Evolutionary conservation across 92 coral and sea anemone genomes (phyloP).

Genomic region (Hydrozoanthus gracilis): DNA sequence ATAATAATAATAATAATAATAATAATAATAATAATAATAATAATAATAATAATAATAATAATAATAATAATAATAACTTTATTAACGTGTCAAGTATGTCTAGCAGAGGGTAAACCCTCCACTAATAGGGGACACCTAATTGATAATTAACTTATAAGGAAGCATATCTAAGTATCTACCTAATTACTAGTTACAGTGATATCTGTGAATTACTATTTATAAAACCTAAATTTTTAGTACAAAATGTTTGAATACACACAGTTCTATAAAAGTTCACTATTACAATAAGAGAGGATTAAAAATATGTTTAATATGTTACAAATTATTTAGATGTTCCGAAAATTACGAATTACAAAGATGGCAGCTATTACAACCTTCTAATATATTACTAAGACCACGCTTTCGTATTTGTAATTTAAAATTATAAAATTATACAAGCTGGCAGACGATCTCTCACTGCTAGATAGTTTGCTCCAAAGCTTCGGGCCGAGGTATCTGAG

Average conservation of each 20-base stretch:
- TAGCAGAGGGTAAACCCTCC: slow-evolving; percentile 16
- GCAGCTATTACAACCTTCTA: not conserved
- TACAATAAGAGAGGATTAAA: not conserved
- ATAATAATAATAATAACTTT: too few relatives aligned
- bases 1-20: too few relatives aligned
- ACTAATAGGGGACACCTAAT: slow-evolving; percentile 26
- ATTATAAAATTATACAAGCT: not conserved
- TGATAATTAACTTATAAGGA: slow-evolving; percentile 12
- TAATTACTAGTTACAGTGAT: slow-evolving; percentile 18
- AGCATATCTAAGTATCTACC: slow-evolving; percentile 26
- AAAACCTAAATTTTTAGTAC: slow-evolving; percentile 5
- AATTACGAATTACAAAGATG: not conserved
- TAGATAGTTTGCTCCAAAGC: not conserved
- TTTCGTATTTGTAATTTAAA: slow-evolving; percentile 1
- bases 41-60: too few relatives aligned
- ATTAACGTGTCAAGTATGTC: not conserved
- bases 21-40: too few relatives aligned
- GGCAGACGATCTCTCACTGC: slow-evolving; percentile 3
- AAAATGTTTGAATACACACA: slow-evolving; percentile 11
- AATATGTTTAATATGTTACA: not conserved
- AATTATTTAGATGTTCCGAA: slow-evolving; percentile 5
- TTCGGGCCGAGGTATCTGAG: not conserved
- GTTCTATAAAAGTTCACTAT: not conserved
- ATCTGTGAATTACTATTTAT: slow-evolving; percentile 21
- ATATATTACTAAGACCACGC: slow-evolving; percentile 8